Base-by-base conservation (phyloP, 2,797 vertebrate genomes). In the Pagetopsis macropterus region DNA sequence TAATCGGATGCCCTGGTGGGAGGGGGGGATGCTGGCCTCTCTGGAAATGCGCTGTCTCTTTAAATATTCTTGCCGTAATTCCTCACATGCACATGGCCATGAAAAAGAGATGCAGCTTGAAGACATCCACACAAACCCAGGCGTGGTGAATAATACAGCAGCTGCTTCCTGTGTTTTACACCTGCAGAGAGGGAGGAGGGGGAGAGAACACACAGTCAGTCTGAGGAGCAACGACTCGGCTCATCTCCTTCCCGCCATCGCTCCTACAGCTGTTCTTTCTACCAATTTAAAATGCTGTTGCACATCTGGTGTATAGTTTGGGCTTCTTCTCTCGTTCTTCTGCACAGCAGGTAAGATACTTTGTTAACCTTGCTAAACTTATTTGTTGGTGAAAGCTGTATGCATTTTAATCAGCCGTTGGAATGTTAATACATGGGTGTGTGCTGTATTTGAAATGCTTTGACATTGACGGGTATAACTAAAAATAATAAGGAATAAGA, bases 1-100 rank as follows among this genome's bases (percentile, higher is more conserved):
- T 31, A 6, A 43, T 69, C 62, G 17, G 45, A 46, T 40, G 70
- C 33, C 49, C 13, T 9, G 31, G 23, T 9, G 16, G 44, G 5
- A 8, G 19, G 2, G 40, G 68, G 67, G 41, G 37, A 9, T 0
- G 15, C 19, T 23, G 44, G 14, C 70, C 70, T 46, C 68, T 48
- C 17, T 15, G 7, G 66, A 83, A 70, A 55, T 19, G 64, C 37
- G 67, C 91, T 95, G 93, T 91, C 91, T 79, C 93, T 90, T 94
- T 93, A 94, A 93, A 92, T 90, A 85, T 80, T 87, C 85, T 78
- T 83, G 78, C 87, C 70, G 87, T 85, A 81, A 86, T 91, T 93
- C 88, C 88, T 91, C 88, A 91, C 90, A 82, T 92, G 84, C 81
- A 87, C 91, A 82, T 91, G 89, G 76, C 80, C 81, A 90, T 86